These are phyloP conservation scores for Melanotaenia maccullochi DNA, from an alignment of 2,797 vertebrate genomes.

Conservation along the genomic window DNA sequence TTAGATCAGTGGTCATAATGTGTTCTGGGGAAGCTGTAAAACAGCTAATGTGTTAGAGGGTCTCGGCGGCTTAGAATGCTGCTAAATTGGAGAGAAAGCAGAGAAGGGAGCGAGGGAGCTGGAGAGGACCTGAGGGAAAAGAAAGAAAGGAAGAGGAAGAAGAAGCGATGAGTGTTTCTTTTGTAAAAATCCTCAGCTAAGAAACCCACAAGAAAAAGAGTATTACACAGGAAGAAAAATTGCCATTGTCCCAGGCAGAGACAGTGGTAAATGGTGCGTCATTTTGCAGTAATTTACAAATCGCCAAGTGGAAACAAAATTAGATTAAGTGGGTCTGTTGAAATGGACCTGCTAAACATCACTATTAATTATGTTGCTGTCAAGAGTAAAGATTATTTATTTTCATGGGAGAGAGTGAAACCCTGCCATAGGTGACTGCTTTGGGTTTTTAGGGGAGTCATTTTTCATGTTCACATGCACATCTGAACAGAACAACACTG, in stretches of 20 bases:
- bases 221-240: slow-evolving; percentile 84
- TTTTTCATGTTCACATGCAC: slow-evolving; percentile 74
- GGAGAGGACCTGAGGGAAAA: slow-evolving; percentile 54
- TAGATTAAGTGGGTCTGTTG: slow-evolving; percentile 86
- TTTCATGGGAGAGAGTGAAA: slow-evolving; percentile 79
- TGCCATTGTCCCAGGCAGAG: slow-evolving; percentile 78
- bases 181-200: slow-evolving; percentile 55
- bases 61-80: slow-evolving; percentile 60
- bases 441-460: slow-evolving; percentile 70
- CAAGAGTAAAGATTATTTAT: slow-evolving; percentile 82
- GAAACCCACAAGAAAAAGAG: slow-evolving; percentile 62
- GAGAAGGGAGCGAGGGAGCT: slow-evolving; percentile 63
- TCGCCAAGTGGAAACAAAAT: slow-evolving; percentile 87
- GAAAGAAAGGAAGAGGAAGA: slow-evolving; percentile 35
- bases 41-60: slow-evolving; percentile 74
- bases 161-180: slow-evolving; percentile 48
- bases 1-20: slow-evolving; percentile 80
- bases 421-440: slow-evolving; percentile 76
- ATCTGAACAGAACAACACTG: slow-evolving; percentile 66
- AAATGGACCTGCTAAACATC: slow-evolving; percentile 87
- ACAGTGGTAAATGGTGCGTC: slow-evolving; percentile 86
- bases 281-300: slow-evolving; percentile 88
- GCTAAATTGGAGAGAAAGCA: slow-evolving; percentile 73
- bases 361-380: slow-evolving; percentile 86
- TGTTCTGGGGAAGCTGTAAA: slow-evolving; percentile 76